phyloP scores from a whole-genome alignment of 2,113 vertebrate species.

The Tyto alba region DNA sequence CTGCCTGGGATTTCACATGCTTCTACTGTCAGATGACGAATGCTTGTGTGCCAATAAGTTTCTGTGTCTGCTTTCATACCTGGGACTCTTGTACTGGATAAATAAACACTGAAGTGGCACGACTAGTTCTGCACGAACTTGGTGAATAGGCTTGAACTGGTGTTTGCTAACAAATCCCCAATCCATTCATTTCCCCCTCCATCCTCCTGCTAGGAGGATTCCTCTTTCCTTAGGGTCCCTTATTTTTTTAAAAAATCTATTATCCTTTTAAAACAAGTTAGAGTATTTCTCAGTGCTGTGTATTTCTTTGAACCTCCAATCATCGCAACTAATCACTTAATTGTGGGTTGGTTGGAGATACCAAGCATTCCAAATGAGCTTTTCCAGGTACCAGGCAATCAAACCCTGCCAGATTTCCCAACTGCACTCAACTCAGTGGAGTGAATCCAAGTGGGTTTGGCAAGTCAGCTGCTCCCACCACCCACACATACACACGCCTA shows the following conservation, averaged over 20 bases:
- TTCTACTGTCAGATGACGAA: neutral
- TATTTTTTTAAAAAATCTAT: neutral
- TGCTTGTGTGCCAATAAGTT: neutral
- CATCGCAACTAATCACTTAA: neutral
- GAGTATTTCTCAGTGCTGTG: neutral
- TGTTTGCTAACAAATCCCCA: neutral
- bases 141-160: neutral
- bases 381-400: neutral
- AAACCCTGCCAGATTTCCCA: neutral
- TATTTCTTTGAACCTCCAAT: neutral
- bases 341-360: neutral
- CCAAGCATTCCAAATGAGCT: constrained; percentile 14
- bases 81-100: neutral
- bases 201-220: neutral
- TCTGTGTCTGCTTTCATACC: neutral
- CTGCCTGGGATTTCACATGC: neutral
- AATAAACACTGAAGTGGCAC: constrained; percentile 25
- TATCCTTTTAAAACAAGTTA: neutral
- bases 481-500: neutral
- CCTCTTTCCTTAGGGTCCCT: neutral
- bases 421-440: accelerated
- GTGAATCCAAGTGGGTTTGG: neutral
- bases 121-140: neutral
- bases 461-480: constrained; percentile 16
- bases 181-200: neutral